Evolutionary conservation across 2,797 vertebrate species (phyloP), one percentile per base, ranked within the genome.

Genomic region (Micropoecilia bifurca): DNA sequence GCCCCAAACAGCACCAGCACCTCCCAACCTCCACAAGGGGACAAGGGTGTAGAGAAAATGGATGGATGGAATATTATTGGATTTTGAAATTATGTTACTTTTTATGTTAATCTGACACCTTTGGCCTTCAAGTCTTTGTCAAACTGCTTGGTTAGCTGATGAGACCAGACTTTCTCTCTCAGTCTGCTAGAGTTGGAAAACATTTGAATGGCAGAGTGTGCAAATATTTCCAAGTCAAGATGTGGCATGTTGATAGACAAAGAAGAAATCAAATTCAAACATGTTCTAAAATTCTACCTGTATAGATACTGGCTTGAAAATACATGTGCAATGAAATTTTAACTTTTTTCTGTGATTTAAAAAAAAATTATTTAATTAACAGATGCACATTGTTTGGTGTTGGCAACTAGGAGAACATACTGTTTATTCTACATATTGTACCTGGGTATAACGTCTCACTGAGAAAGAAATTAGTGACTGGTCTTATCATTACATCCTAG

Each of bases 401-500:
- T 68, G 63, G 41, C 36, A 68, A 25, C 25, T 68, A 12, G 20
- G 3, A 68, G 22, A 68, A 68, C 20, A 39, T 73, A 53, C 1
- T 6, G 22, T 72, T 33, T 55, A 74, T 22, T 0, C 18, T 57
- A 63, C n/a, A 55, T 78, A 82, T 57, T 57, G n/a, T 28, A 28
- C 43, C 53, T 74, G 33, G 81, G 22, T 53, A 8, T 79, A 79
- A 85, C 63, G 50, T 50, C 73, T 20, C 1, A 76, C 45, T 43
- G 59, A 81, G 71, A 78, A 41, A 45, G 72, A 73, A 25, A 76
- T 43, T 45, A 75, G 57, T 50, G 28, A 10, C 77, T 77, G 80
- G 41, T 79, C 47, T 77, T 6, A 12, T 57, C 72, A 36, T 80
- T 57, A 68, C 73, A 8, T 84, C 73, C 86, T 83, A 80, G 75